These are phyloP conservation scores for Merluccius polli DNA, from an alignment of 2,797 vertebrate genomes.

Conservation along the genomic window DNA sequence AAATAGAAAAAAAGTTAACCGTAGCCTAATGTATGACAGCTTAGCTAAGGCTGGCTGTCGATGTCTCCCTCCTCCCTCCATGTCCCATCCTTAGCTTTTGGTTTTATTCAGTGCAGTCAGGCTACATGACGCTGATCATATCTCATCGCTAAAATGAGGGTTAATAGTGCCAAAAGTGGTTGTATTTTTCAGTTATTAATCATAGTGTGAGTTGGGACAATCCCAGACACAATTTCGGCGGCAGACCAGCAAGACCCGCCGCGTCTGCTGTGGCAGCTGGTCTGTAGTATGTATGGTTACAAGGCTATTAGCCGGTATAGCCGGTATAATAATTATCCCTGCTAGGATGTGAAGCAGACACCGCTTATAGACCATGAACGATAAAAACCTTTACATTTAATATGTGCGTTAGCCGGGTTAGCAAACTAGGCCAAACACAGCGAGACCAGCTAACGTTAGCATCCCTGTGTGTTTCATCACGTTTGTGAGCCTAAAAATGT, in stretches of 20 bases:
- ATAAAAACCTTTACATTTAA: not conserved
- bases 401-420: not conserved
- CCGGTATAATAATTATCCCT: not conserved
- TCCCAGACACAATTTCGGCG: not conserved
- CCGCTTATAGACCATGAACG: not conserved
- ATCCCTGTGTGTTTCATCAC: slow-evolving; percentile 16
- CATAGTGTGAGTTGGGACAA: not conserved
- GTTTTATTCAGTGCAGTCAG: not conserved
- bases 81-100: not conserved
- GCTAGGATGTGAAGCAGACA: not conserved
- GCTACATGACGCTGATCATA: not conserved
- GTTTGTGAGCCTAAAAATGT: slow-evolving; percentile 5
- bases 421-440: not conserved
- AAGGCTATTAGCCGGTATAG: too few species aligned
- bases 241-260: too few species aligned
- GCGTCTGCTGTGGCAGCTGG: too few species aligned
- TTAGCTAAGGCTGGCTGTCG: not conserved
- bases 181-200: not conserved
- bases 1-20: not conserved
- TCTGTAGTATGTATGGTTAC: not conserved
- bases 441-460: slow-evolving; percentile 38
- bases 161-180: not conserved
- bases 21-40: not conserved
- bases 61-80: not conserved
- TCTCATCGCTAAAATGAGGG: not conserved